Conservation (phyloP, 2,888 invertebrate genomes). For the Hirtodrosophila confusa region DNA sequence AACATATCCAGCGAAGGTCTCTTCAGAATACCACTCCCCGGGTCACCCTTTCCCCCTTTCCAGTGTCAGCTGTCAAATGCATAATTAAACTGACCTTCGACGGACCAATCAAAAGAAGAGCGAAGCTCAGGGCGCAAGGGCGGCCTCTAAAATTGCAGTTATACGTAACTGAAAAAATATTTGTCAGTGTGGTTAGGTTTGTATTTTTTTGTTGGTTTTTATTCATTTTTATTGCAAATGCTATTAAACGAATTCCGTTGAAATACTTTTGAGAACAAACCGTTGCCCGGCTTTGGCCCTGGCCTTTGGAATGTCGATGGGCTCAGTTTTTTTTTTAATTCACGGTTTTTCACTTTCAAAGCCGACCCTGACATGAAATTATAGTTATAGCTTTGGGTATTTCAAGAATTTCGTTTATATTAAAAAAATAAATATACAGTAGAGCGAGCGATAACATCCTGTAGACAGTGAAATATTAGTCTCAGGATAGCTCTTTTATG, state of each 20-base stretch:
- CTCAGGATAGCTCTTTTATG: background rate
- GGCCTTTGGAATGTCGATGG: conserved; percentile 54
- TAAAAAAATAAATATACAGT: conserved; percentile 5
- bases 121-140: too few species aligned
- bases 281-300: conserved; percentile 36
- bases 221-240: conserved; percentile 62
- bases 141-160: conserved; percentile 55
- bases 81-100: conserved; percentile 71
- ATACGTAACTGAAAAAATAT: conserved; percentile 43
- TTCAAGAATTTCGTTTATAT: conserved; percentile 49
- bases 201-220: conserved; percentile 16
- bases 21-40: too few species aligned
- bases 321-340: conserved; percentile 15
- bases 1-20: conserved; percentile 21
- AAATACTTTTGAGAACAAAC: conserved; percentile 63
- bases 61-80: conserved; percentile 72
- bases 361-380: conserved; percentile 50
- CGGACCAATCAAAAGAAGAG: conserved; percentile 26
- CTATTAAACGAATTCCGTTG: conserved; percentile 70
- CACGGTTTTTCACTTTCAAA: conserved; percentile 1
- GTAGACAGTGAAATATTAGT: conserved; percentile 14
- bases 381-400: conserved; percentile 60
- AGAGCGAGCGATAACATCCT: conserved; percentile 11
- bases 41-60: background rate
- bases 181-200: conserved; percentile 16